Percentiles rank a stretch among this genome's conserved stretches.
Conservation (phyloP, 2,888 invertebrate species). For the Melanostoma mellinum region DNA sequence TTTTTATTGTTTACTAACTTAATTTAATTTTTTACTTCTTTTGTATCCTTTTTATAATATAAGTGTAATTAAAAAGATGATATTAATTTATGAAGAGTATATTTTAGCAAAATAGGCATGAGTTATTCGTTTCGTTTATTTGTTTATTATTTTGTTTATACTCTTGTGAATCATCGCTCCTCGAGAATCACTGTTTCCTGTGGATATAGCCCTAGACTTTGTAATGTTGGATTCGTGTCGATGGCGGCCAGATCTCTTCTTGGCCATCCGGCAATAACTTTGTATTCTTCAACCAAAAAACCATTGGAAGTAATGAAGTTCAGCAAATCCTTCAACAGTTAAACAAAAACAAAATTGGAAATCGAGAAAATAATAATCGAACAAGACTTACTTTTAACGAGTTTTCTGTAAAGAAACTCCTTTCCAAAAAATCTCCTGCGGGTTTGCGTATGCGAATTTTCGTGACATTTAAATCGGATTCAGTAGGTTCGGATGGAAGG, state of each 20-base stretch:
- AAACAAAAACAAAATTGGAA: not conserved
- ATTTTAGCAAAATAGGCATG: slow-evolving; percentile 72
- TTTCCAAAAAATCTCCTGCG: slow-evolving; percentile 88
- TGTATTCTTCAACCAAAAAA: slow-evolving; percentile 92
- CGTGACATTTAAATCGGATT: slow-evolving; percentile 84
- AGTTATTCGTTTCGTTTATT: slow-evolving; percentile 59
- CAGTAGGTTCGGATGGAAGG: slow-evolving; percentile 88
- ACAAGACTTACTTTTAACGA: slow-evolving; percentile 83
- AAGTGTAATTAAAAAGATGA: slow-evolving; percentile 71
- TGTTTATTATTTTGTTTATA: slow-evolving; percentile 34
- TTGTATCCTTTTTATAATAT: slow-evolving; percentile 52
- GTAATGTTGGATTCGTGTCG: slow-evolving; percentile 89
- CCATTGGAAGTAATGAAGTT: slow-evolving; percentile 95
- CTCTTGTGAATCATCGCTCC: slow-evolving; percentile 88
- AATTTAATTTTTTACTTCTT: slow-evolving; percentile 44
- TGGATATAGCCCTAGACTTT: slow-evolving; percentile 92
- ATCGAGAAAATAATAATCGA: not conserved
- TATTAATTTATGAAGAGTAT: slow-evolving; percentile 72
- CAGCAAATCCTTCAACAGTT: slow-evolving; percentile 85
- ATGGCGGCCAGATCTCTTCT: slow-evolving; percentile 95
- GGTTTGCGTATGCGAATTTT: slow-evolving; percentile 93
- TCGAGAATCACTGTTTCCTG: slow-evolving; percentile 98
- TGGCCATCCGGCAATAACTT: slow-evolving; percentile 96
- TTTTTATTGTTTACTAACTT: slow-evolving; percentile 70
- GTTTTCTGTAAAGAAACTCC: slow-evolving; percentile 85